Base-by-base conservation (phyloP, 2,113 vertebrate genomes). In the Chrysochloris asiatica region DNA sequence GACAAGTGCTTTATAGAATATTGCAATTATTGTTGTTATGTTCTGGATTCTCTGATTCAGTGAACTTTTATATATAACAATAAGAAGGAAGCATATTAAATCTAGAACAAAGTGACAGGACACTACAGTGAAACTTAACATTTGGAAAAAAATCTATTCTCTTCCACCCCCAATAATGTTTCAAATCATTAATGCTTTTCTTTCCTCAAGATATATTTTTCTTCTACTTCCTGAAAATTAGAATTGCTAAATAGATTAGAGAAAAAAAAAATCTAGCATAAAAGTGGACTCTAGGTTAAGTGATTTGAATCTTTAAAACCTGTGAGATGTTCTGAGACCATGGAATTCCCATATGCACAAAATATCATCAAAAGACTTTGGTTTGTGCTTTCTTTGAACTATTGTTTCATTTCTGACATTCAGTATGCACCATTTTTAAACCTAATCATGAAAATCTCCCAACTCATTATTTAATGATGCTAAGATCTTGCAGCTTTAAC, bases 401-500 rank as follows among this genome's bases (percentile, higher is more conserved):
- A 82, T 8, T 84, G 6, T 2, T 86, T 38, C 2, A 17, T 89
- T 94, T 93, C 56, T 92, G 54, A 96, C 59, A 90, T n/a, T 79
- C 22, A 73, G 9, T 83, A 83, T 54, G 80, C 8, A 73, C 0
- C 22, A 56, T 95, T 95, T 95, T 52, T 52, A 86, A 96, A 80
- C 17, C 79, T 90, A 65, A 87, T 93, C 52, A 26, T 81, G 26
- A 88, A 67, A 84, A 52, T 28, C 21, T 93, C 14, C 63, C 41
- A 89, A 4, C 72, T 48, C 83, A 65, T 92, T 95, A 95, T 95
- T 91, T 7, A 56, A 89, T 85, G 12, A 54, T 47, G 14, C 36
- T 78, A 79, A 85, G 43, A 52, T 88, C 67, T 72, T 85, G 19
- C 45, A 72, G 38, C 75, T 94, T 78, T 93, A 94, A 94, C 81